phyloP scores from a whole-genome alignment of 1,140 invertebrate species.

The Papilio xuthus region DNA sequence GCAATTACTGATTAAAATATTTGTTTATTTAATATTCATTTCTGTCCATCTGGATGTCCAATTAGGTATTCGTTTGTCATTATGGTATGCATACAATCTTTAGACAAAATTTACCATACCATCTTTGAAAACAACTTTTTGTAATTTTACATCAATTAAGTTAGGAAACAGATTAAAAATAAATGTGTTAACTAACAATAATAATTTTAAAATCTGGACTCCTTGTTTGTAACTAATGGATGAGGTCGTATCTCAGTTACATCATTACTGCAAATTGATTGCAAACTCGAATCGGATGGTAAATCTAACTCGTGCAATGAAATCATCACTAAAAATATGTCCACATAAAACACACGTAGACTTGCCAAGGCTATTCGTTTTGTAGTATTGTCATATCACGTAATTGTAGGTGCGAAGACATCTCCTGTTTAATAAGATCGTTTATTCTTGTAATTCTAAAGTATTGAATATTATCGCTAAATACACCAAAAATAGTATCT shows the following conservation, averaged over 20 bases:
- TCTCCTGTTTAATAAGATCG: not conserved
- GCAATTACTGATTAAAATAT: not conserved
- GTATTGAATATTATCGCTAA: too few relatives aligned
- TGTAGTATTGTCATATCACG: not conserved
- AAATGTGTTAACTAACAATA: too few relatives aligned
- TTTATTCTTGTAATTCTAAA: not conserved
- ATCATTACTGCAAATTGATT: not conserved
- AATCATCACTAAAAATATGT: conserved; percentile 11
- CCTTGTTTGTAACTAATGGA: not conserved
- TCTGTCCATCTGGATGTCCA: too few relatives aligned
- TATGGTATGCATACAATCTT: too few relatives aligned
- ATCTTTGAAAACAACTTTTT: not conserved
- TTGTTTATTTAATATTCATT: not conserved
- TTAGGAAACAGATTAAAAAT: too few relatives aligned
- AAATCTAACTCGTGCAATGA: not conserved
- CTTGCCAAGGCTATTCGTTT: not conserved
- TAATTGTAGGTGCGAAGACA: not conserved
- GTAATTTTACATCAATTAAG: too few relatives aligned
- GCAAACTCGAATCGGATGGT: not conserved
- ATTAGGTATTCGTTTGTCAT: too few relatives aligned
- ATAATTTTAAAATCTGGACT: too few relatives aligned
- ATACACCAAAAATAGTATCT: too few relatives aligned
- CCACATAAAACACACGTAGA: not conserved
- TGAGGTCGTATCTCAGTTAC: not conserved
- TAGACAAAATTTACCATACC: too few relatives aligned